Conservation (phyloP, 1,140 invertebrate species). For the Bombus picipes region DNA sequence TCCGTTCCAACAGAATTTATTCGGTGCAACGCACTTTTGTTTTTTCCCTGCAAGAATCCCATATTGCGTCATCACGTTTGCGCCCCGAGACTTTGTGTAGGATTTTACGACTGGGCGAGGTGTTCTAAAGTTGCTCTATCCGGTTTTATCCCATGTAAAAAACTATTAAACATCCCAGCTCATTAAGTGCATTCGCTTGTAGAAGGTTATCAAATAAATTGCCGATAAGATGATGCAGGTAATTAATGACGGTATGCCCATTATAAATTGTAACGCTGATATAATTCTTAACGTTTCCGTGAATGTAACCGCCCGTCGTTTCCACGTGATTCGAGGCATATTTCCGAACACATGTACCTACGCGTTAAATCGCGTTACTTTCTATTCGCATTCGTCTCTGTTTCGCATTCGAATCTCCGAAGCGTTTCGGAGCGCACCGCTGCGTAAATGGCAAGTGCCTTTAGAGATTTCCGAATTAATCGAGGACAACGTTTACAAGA, state of each 20-base stretch:
- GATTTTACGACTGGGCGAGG: slow-evolving; percentile 59
- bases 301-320: not conserved
- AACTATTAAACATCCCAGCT: slow-evolving; percentile 56
- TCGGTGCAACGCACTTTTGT: not conserved
- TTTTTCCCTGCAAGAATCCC: not conserved
- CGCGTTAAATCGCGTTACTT: not conserved
- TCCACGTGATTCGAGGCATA: not conserved
- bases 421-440: not conserved
- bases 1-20: slow-evolving; percentile 51
- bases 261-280: slow-evolving; percentile 55
- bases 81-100: slow-evolving; percentile 58
- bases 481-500: slow-evolving; percentile 12
- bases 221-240: slow-evolving; percentile 51
- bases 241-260: slow-evolving; percentile 51
- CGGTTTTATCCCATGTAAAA: slow-evolving; percentile 53
- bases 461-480: slow-evolving; percentile 4
- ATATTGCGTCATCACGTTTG: slow-evolving; percentile 54
- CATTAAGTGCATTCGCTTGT: slow-evolving; percentile 65
- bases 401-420: not conserved
- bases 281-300: slow-evolving; percentile 33
- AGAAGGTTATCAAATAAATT: slow-evolving; percentile 63
- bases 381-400: not conserved
- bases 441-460: no score
- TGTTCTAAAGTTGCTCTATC: slow-evolving; percentile 46
- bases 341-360: not conserved